These are phyloP conservation scores for Caenorhabditis sinica DNA, from an alignment of 2,888 invertebrate species.

Conservation along the genomic window DNA sequence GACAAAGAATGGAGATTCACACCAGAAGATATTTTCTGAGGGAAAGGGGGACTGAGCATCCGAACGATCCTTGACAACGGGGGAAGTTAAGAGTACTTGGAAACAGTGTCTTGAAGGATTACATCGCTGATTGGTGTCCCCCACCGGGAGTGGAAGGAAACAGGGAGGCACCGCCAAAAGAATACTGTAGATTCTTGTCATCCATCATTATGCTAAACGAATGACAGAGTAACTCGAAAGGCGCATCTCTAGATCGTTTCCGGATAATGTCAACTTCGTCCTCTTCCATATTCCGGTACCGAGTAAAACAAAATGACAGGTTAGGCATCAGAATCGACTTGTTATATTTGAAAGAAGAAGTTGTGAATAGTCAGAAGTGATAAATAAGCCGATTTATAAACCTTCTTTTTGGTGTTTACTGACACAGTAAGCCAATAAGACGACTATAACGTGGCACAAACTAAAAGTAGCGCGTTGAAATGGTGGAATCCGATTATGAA, in stretches of 20 bases:
- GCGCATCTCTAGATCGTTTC: conserved; percentile 15
- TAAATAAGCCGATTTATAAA: conserved; percentile 47
- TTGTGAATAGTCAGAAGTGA: conserved; percentile 33
- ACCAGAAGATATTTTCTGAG: not conserved
- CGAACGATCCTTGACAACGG: not conserved
- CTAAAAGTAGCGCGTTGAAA: conserved; percentile 36
- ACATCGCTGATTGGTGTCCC: conserved; percentile 7
- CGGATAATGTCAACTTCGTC: conserved; percentile 12
- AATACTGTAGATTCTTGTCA: conserved; percentile 51
- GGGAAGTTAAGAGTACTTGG: not conserved
- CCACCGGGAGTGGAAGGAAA: conserved; percentile 2
- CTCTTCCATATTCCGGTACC: conserved; percentile 33
- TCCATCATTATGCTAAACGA: conserved; percentile 30
- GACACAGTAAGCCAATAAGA: conserved; percentile 46
- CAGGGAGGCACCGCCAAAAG: not conserved
- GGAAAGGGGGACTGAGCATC: not conserved
- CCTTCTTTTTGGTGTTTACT: conserved; percentile 36
- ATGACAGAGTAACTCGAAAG: conserved; percentile 19
- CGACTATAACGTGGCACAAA: conserved; percentile 43
- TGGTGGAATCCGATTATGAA: conserved; percentile 34
- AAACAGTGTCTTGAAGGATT: not conserved
- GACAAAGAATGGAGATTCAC: not conserved
- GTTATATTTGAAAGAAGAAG: conserved; percentile 14
- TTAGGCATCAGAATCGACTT: not conserved
- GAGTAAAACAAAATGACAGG: conserved; percentile 9